These are phyloP conservation scores for Unio pictorum DNA, from an alignment of 2,888 invertebrate genomes.

Conservation along the genomic window DNA sequence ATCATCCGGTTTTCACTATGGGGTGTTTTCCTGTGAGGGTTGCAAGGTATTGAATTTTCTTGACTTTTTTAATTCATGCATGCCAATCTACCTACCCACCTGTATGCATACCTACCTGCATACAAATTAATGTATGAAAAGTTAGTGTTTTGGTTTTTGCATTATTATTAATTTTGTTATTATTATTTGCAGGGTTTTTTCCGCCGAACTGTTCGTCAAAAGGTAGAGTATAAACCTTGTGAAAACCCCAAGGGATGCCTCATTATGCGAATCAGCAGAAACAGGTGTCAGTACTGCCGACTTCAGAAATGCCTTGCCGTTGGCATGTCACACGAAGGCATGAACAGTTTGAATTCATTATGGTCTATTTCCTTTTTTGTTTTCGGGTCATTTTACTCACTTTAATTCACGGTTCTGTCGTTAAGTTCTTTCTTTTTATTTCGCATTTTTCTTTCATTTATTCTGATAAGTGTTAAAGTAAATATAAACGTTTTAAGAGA, in stretches of 20 bases:
- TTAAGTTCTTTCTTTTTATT: no score
- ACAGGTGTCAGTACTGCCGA: slow-evolving; percentile 63
- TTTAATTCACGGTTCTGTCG: no score
- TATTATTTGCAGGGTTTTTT: slow-evolving; percentile 58
- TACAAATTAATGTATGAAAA: no score
- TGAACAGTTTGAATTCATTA: neutral
- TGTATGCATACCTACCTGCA: no score
- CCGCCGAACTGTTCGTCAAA: slow-evolving; percentile 61
- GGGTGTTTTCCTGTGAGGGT: slow-evolving; percentile 67
- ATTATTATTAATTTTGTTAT: no score
- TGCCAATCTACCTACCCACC: no score
- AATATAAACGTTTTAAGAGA: no score
- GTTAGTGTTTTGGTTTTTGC: neutral
- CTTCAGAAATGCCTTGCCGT: slow-evolving; percentile 60
- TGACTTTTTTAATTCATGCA: no score
- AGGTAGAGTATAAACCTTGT: slow-evolving; percentile 63
- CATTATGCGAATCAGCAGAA: slow-evolving; percentile 64
- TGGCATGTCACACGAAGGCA: slow-evolving; percentile 67
- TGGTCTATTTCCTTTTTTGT: neutral
- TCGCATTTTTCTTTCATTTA: no score
- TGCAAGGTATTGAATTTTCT: slow-evolving; percentile 54
- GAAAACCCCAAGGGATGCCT: slow-evolving; percentile 58
- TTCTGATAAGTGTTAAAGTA: no score
- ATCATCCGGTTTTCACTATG: slow-evolving; percentile 67
- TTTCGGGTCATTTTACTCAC: no score